Base-by-base conservation (phyloP, 2,888 invertebrate genomes). In the Acleris laterana region DNA sequence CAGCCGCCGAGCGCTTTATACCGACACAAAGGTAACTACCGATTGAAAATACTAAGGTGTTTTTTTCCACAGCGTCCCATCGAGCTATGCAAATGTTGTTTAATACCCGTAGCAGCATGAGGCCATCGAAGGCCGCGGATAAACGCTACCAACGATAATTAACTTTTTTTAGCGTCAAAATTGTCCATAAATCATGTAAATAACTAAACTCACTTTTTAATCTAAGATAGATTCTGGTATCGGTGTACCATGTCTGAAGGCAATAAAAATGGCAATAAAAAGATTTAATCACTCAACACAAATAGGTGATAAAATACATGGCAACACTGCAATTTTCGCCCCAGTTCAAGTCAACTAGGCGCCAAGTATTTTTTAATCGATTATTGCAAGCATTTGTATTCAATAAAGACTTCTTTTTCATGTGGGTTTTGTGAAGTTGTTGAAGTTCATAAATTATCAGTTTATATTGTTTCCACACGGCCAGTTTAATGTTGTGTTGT, bases 11-110 rank as follows among this genome's bases (percentile, higher is more conserved):
- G 74, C 76, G 38, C 80, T 82, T 80, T 83, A 81, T 85, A 82
- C 83, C 68, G 69, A 71, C 75, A 75, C 71, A 81, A 85, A 81
- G 78, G 81, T 80, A 82, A 82, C 79, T 82, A 81, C 80, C 83
- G 81, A 88, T 82, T 85, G 75, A 81, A 75, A 78, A 80, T 74
- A 73, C 72, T 72, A 71, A 71, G 69, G 75, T 77, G 79, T 76
- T 74, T 80, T 80, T 74, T 32, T 73, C 69, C 71, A 69, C 69
- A 74, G 75, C 76, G 78, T 78, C 79, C 77, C 78, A 78, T 74
- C 72, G 81, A 81, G 78, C 78, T 83, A 84, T 86, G 85, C 84
- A 87, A 89, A 89, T 85, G 81, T 77, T 82, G 80, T 81, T 82
- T 82, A 84, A 77, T 52, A 52, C 76, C 76, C 72, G 73, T 78